These are phyloP conservation scores for Falco berigora DNA, from an alignment of 2,797 vertebrate species.

Conservation along the genomic window DNA sequence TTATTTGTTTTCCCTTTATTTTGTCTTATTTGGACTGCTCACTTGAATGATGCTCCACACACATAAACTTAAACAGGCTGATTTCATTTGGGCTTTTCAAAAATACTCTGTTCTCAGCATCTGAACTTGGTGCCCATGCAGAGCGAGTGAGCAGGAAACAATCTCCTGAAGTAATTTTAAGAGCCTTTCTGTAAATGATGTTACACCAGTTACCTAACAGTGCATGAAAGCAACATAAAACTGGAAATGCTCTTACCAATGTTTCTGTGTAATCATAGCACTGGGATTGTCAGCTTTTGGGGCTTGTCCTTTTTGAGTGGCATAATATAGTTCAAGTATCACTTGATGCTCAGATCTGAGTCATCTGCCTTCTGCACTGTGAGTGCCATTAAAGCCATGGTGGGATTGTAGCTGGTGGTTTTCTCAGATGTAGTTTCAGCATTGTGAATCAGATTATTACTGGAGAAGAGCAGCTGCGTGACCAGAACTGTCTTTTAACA, in stretches of 20 bases:
- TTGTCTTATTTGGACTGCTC: background rate
- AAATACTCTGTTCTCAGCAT: background rate
- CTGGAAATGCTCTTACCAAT: background rate
- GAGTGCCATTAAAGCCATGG: background rate
- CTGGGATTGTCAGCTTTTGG: background rate
- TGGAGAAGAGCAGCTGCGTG: background rate
- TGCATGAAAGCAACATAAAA: background rate
- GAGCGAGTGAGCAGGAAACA: background rate
- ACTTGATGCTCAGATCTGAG: background rate
- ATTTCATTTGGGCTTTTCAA: background rate
- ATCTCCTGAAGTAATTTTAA: conserved; percentile 25
- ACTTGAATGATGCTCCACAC: background rate
- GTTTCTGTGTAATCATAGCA: background rate
- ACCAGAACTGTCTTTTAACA: background rate
- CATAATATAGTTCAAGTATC: background rate
- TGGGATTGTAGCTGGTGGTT: background rate
- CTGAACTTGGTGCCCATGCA: background rate
- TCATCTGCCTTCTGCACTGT: background rate
- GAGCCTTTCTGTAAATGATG: background rate
- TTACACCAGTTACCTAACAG: conserved; percentile 10
- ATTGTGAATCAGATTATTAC: background rate
- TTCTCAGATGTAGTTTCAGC: background rate
- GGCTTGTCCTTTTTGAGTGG: background rate
- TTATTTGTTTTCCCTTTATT: background rate
- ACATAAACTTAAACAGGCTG: background rate